Percentiles rank a stretch among this genome's conserved stretches.
Conservation (phyloP, 2,113 vertebrate genomes). For the Dromas ardeola region DNA sequence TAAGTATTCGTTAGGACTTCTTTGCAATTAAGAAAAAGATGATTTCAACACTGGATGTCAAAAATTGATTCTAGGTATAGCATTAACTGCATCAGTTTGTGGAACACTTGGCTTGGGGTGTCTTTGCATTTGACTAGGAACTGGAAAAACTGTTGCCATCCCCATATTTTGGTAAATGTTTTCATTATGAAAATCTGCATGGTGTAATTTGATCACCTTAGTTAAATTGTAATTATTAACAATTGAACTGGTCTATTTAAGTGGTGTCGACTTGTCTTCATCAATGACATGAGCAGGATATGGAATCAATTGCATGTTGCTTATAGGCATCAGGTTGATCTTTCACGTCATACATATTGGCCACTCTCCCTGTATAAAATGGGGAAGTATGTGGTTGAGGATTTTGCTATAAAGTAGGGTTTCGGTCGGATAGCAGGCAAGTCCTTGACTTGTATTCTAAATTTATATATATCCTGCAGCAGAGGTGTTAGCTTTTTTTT, state of each 20-base stretch:
- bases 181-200: conserved; percentile 21
- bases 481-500: not conserved
- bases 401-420: not conserved
- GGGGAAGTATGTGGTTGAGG: not conserved
- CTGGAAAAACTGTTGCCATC: not conserved
- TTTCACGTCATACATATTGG: not conserved
- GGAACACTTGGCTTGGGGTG: not conserved
- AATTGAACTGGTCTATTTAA: not conserved
- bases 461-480: not conserved
- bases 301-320: not conserved
- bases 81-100: not conserved
- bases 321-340: not conserved
- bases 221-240: not conserved
- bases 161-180: conserved; percentile 26
- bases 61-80: not conserved
- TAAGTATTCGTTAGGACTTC: conserved; percentile 48
- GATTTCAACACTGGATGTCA: not conserved
- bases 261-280: not conserved
- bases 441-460: not conserved
- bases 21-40: not conserved
- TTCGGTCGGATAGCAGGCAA: not conserved
- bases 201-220: conserved; percentile 4
- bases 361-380: not conserved
- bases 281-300: not conserved
- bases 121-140: not conserved